These are phyloP conservation scores for Calliphora vomitoria DNA, from an alignment of 2,888 invertebrate genomes.

Conservation along the genomic window DNA sequence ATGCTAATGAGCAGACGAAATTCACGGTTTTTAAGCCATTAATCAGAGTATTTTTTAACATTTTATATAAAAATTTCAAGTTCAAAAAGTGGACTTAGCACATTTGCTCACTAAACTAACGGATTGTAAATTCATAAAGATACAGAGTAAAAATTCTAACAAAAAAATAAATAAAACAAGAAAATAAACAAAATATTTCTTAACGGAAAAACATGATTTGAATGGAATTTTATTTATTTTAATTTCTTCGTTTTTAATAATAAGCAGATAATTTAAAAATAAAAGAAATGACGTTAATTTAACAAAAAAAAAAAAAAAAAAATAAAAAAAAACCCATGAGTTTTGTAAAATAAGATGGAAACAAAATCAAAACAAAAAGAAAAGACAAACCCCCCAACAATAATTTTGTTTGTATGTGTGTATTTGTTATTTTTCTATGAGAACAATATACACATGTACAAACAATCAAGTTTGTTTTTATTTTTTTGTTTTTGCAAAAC, in stretches of 20 bases:
- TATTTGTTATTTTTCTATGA: neutral
- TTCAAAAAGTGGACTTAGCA: too few relatives aligned
- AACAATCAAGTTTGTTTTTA: slow-evolving; percentile 44
- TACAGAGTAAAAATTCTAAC: too few relatives aligned
- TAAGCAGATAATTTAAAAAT: slow-evolving; percentile 50
- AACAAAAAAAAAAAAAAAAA: slow-evolving; percentile 3
- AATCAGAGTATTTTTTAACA: too few relatives aligned
- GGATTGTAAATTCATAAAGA: too few relatives aligned
- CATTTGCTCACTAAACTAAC: too few relatives aligned
- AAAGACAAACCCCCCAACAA: slow-evolving; percentile 33
- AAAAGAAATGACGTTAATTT: slow-evolving; percentile 52
- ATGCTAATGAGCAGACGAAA: too few relatives aligned
- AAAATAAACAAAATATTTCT: slow-evolving; percentile 11
- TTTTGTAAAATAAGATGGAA: slow-evolving; percentile 31
- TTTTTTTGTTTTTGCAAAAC: slow-evolving; percentile 51
- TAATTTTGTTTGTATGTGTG: slow-evolving; percentile 1
- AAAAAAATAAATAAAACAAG: neutral
- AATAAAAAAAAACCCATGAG: slow-evolving; percentile 35
- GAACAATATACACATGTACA: slow-evolving; percentile 9
- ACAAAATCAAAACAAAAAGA: slow-evolving; percentile 8
- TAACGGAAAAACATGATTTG: neutral
- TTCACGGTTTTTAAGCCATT: too few relatives aligned
- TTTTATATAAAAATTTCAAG: too few relatives aligned
- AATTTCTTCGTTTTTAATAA: slow-evolving; percentile 39
- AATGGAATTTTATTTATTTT: slow-evolving; percentile 29